These are phyloP conservation scores for Drosophila ficusphila DNA, from an alignment of 1,140 invertebrate species.

Conservation along the genomic window DNA sequence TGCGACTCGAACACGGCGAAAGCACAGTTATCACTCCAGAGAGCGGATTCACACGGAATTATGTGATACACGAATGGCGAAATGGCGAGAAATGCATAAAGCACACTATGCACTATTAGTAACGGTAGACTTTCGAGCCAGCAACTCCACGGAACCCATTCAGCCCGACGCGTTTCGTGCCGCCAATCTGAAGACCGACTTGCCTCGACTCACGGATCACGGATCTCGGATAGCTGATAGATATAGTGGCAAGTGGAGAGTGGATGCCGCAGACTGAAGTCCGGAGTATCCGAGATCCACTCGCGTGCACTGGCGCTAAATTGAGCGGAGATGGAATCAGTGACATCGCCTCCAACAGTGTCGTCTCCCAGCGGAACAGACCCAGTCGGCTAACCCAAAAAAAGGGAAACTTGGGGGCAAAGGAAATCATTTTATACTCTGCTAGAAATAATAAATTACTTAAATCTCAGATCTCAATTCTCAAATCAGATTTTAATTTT, in stretches of 20 bases:
- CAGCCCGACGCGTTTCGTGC: constrained; percentile 49
- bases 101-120: constrained; percentile 40
- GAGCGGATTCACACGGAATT: constrained; percentile 50
- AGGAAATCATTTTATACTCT: background rate
- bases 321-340: constrained; percentile 59
- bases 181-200: constrained; percentile 49
- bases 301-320: constrained; percentile 65
- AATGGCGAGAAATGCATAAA: constrained; percentile 34
- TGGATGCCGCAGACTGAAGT: background rate
- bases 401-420: background rate
- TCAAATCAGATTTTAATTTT: background rate
- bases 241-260: background rate
- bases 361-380: constrained; percentile 49
- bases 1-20: constrained; percentile 51
- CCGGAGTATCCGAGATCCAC: constrained; percentile 14
- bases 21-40: constrained; percentile 58
- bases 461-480: no score
- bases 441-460: background rate
- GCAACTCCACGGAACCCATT: constrained; percentile 34
- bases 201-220: constrained; percentile 30
- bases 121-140: constrained; percentile 58
- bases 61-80: constrained; percentile 43
- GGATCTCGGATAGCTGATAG: constrained; percentile 18
- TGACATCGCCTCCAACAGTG: constrained; percentile 54
- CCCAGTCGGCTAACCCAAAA: constrained; percentile 4